These are phyloP conservation scores for Heptranchias perlo DNA, from an alignment of 2,113 vertebrate species.

Conservation along the genomic window DNA sequence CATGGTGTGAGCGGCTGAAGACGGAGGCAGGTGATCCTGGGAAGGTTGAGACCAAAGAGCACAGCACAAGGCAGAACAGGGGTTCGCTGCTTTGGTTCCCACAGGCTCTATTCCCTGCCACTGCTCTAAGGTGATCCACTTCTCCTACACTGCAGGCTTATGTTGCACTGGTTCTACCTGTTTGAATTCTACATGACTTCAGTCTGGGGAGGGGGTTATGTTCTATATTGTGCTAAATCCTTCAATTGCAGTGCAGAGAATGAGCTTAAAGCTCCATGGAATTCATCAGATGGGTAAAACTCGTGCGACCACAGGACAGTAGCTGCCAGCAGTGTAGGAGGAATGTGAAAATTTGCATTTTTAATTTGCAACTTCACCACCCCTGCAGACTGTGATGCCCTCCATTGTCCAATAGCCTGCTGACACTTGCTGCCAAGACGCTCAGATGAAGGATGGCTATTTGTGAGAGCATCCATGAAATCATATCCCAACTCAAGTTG, in stretches of 20 bases:
- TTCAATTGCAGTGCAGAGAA: neutral
- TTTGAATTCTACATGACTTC: neutral
- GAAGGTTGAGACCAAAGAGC: neutral
- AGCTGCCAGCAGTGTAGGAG: too few species aligned
- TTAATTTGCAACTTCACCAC: too few species aligned
- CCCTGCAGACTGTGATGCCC: too few species aligned
- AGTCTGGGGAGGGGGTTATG: neutral
- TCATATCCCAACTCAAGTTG: too few species aligned
- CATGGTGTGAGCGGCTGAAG: too few species aligned
- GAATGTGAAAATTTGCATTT: too few species aligned
- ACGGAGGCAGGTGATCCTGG: too few species aligned
- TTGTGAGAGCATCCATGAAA: too few species aligned
- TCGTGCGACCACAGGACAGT: too few species aligned
- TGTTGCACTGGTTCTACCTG: neutral
- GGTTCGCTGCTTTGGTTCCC: neutral
- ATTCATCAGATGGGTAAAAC: neutral
- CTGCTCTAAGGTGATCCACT: neutral
- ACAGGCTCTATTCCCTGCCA: neutral
- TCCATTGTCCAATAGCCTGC: too few species aligned
- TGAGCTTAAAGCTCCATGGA: neutral
- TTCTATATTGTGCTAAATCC: neutral
- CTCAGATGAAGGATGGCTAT: too few species aligned
- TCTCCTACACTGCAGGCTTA: neutral
- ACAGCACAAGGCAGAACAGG: neutral
- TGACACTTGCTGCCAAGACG: too few species aligned